Evolutionary conservation across 2,888 invertebrate genomes (phyloP).

Genomic region (Choristoneura rosaceana): DNA sequence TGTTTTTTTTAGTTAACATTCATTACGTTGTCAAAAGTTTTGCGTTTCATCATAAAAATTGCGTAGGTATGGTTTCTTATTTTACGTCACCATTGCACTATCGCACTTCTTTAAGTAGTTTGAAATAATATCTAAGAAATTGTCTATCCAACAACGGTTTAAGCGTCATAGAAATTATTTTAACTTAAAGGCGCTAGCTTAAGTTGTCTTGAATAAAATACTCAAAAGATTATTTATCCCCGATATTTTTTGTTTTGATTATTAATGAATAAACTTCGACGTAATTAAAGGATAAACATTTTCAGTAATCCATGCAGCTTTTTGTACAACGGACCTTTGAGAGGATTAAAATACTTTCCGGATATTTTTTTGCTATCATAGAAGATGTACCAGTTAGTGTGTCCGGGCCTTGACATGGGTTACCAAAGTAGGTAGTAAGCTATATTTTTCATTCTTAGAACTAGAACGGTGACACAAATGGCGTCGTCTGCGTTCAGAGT

Average conservation of each 20-base stretch:
- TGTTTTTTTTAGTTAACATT: too few relatives aligned
- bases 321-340: slow-evolving; percentile 33
- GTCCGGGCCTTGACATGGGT: slow-evolving; percentile 38
- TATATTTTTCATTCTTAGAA: slow-evolving; percentile 42
- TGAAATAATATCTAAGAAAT: not conserved
- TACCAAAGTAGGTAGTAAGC: slow-evolving; percentile 41
- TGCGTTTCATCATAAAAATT: too few relatives aligned
- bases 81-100: not conserved
- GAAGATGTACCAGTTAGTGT: slow-evolving; percentile 15
- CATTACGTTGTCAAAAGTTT: too few relatives aligned
- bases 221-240: slow-evolving; percentile 29
- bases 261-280: slow-evolving; percentile 41
- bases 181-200: slow-evolving; percentile 18
- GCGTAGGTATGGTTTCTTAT: too few relatives aligned
- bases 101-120: not conserved
- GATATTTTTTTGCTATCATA: slow-evolving; percentile 36
- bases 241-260: slow-evolving; percentile 38
- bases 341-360: slow-evolving; percentile 36
- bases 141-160: not conserved
- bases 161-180: not conserved
- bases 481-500: slow-evolving; percentile 28
- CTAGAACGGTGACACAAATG: slow-evolving; percentile 41
- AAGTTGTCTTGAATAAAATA: slow-evolving; percentile 33
- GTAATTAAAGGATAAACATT: slow-evolving; percentile 36
- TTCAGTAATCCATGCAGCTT: slow-evolving; percentile 34